Evolutionary conservation across 2,888 invertebrate species (phyloP).

Genomic region (Scaptomyza caliginosa): DNA sequence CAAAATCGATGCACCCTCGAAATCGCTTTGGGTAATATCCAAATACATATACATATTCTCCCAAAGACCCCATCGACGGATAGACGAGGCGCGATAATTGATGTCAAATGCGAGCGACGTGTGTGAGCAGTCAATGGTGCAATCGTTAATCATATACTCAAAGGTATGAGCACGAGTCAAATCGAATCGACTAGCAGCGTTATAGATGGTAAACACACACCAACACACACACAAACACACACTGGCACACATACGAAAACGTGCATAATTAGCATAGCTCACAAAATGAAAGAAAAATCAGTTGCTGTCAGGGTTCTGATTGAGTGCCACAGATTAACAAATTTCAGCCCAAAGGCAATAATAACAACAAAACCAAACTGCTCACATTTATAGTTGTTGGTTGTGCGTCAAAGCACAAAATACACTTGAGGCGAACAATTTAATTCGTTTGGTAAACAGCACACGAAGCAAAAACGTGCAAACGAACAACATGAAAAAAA

Average conservation of each 20-base stretch:
- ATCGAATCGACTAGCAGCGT: conserved; percentile 45
- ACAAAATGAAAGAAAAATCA: conserved; percentile 25
- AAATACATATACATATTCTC: not conserved
- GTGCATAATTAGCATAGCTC: conserved; percentile 69
- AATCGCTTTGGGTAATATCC: not conserved
- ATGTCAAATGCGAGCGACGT: conserved; percentile 68
- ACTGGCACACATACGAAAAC: conserved; percentile 24
- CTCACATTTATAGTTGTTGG: conserved; percentile 27
- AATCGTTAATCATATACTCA: conserved; percentile 66
- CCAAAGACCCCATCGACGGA: conserved; percentile 10
- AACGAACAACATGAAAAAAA: conserved; percentile 9
- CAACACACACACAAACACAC: conserved; percentile 15
- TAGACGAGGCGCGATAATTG: conserved; percentile 71
- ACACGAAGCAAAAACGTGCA: conserved; percentile 62
- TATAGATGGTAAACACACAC: conserved; percentile 41
- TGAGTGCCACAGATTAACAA: conserved; percentile 77
- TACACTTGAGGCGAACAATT: conserved; percentile 79
- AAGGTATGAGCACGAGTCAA: conserved; percentile 43
- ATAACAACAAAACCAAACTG: conserved; percentile 22
- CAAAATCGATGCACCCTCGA: conserved; percentile 37
- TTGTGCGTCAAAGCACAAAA: conserved; percentile 74
- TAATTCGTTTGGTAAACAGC: conserved; percentile 78
- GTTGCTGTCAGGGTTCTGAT: conserved; percentile 59
- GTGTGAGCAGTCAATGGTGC: conserved; percentile 30
- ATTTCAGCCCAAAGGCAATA: conserved; percentile 57